These are phyloP conservation scores for Lasioglossum morio DNA, from an alignment of 2,888 invertebrate species.

Conservation along the genomic window DNA sequence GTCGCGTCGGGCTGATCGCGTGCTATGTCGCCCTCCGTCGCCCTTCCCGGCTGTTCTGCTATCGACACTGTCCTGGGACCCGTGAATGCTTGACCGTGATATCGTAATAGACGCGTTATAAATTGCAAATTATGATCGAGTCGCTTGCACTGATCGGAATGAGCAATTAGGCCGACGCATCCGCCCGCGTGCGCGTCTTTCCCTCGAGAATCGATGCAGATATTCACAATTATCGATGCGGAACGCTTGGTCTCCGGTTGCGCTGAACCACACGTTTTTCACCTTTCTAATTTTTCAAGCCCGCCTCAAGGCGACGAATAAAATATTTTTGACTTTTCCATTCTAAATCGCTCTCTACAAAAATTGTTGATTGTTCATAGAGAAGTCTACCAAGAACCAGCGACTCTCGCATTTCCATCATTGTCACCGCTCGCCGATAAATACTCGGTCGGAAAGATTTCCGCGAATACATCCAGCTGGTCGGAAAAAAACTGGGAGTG, in stretches of 20 bases:
- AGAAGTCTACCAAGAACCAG: neutral
- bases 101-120: conserved; percentile 46
- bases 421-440: neutral
- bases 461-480: neutral
- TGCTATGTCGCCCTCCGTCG: conserved; percentile 56
- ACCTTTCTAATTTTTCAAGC: too few relatives aligned
- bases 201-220: neutral
- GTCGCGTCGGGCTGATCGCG: conserved; percentile 56
- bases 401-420: neutral
- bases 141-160: conserved; percentile 13
- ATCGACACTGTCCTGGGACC: conserved; percentile 54
- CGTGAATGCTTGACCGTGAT: conserved; percentile 42
- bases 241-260: neutral
- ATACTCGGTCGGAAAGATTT: neutral
- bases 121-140: conserved; percentile 31
- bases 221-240: neutral
- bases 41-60: conserved; percentile 34
- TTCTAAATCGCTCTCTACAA: too few relatives aligned
- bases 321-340: too few relatives aligned
- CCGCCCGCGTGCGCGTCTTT: neutral
- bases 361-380: too few relatives aligned
- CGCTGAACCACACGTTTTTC: too few relatives aligned
- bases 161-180: conserved; percentile 7
- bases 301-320: too few relatives aligned
- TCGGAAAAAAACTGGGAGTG: neutral